Percentiles rank a stretch among this genome's conserved stretches.
Evolutionary conservation across 2,113 vertebrate genomes (phyloP).

Genomic region (Xiphophorus hellerii): DNA sequence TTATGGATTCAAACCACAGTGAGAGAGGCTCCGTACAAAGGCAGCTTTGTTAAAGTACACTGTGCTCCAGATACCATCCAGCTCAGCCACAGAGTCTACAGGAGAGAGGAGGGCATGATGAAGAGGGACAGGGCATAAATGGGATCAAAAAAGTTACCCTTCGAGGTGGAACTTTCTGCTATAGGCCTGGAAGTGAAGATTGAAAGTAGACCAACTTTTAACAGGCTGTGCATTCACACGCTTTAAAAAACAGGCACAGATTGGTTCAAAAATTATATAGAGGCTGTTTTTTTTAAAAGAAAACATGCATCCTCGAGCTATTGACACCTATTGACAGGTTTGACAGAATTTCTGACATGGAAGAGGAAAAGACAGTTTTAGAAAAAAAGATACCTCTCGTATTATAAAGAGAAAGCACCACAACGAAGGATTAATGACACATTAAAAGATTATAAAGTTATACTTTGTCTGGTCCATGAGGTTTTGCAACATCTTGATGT

Average conservation of each 20-base stretch:
- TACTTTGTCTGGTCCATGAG: not conserved
- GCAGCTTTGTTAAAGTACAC: conserved; percentile 49
- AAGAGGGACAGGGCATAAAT: conserved; percentile 4
- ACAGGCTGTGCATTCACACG: conserved; percentile 13
- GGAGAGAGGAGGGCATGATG: conserved; percentile 12
- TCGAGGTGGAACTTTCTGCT: conserved; percentile 4
- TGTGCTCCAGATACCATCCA: conserved; percentile 40
- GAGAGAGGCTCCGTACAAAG: conserved; percentile 53
- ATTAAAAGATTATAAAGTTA: not conserved
- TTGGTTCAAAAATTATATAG: too few species aligned
- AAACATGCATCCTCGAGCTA: not conserved
- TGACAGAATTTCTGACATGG: not conserved
- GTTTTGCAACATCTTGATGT: not conserved
- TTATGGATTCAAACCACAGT: conserved; percentile 39
- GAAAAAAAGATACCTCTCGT: too few species aligned
- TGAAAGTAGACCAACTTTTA: not conserved
- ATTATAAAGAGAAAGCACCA: not conserved
- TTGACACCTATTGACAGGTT: not conserved
- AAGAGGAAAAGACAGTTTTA: not conserved
- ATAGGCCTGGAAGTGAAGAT: conserved; percentile 5
- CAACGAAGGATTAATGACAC: not conserved
- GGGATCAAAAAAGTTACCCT: conserved; percentile 26
- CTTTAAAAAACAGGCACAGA: not conserved
- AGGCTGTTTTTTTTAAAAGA: not conserved
- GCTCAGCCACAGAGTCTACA: conserved; percentile 23